A percentile compares a stretch with the other conserved stretches of the same genome.
These are phyloP conservation scores for Oligia fasciuncula DNA, from an alignment of 2,888 invertebrate genomes.

Conservation along the genomic window DNA sequence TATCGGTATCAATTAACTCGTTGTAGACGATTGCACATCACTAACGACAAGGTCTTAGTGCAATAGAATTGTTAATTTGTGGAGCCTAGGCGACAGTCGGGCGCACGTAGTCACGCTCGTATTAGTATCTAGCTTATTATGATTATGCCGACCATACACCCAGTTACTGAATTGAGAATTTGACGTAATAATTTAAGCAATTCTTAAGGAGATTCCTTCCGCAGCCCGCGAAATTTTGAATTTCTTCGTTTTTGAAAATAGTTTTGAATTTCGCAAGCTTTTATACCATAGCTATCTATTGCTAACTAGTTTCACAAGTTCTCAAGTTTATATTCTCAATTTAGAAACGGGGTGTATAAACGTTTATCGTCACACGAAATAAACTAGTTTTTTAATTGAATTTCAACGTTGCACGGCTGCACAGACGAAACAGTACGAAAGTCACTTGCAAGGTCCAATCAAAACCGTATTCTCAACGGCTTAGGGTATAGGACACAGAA, in stretches of 20 bases:
- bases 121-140: not conserved
- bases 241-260: not conserved
- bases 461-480: not conserved
- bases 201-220: not conserved
- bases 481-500: not conserved
- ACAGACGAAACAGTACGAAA: not conserved
- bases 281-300: not conserved
- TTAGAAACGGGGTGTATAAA: not conserved
- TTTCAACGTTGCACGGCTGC: not conserved
- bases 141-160: not conserved
- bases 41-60: constrained; percentile 51
- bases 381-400: constrained; percentile 8
- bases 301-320: not conserved
- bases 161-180: not conserved
- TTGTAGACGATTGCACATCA: constrained; percentile 47
- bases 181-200: not conserved
- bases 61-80: constrained; percentile 68
- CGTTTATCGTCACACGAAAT: constrained; percentile 11
- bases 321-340: not conserved
- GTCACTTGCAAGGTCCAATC: not conserved
- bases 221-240: not conserved
- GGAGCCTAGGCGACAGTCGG: constrained; percentile 60
- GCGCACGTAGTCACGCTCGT: constrained; percentile 42
- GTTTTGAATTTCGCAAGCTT: not conserved
- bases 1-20: constrained; percentile 31